Base-by-base conservation (phyloP, 2,888 invertebrate species). In the Sipha maydis region DNA sequence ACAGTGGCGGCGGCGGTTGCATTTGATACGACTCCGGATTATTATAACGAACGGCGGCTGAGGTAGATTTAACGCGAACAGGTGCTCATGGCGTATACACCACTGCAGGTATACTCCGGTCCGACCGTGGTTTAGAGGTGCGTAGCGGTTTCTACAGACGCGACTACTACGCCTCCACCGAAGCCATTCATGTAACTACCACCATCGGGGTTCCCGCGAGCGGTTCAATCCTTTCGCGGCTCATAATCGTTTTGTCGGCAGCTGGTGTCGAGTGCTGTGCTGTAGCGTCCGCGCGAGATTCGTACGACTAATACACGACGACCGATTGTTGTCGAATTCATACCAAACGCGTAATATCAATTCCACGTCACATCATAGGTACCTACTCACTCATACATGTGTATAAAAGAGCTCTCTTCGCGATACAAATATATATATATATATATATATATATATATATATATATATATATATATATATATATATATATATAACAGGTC, bases 11-110 rank as follows among this genome's bases (percentile, higher is more conserved):
- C 67, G 61, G 77, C 76, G 61, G n/a, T 84, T 76, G 61, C 76
- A 84, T 76, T 48, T 61, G 84, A 84, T 84, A 85, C 17, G 77
- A 75, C 14, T 31, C 4, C 41, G 25, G 48, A 82, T 82, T 82
- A 82, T 82, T 82, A 69, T 48, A 82, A 41, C 69, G 48, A 54
- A 31, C 31, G 14, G 28, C 19, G 61, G 31, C 48, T 17, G 31
- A 4, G 76, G 38, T 25, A 48, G 41, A 56, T 85, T 77, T 38
- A 61, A 56, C 75, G 48, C 48, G 77, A 85, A 85, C 85, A 85
- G 85, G 85, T 85, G 85, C 48, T 31, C 28, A 19, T 8, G 38
- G 38, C 41, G 21, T 38, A 38, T 54, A 25, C 14, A 17, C 56
- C 21, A 7, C 5, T 61, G 25, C 7, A 61, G 61, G 61, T 61